Base-by-base conservation (phyloP, 1,140 invertebrate species). In the Bombus cullumanus region DNA sequence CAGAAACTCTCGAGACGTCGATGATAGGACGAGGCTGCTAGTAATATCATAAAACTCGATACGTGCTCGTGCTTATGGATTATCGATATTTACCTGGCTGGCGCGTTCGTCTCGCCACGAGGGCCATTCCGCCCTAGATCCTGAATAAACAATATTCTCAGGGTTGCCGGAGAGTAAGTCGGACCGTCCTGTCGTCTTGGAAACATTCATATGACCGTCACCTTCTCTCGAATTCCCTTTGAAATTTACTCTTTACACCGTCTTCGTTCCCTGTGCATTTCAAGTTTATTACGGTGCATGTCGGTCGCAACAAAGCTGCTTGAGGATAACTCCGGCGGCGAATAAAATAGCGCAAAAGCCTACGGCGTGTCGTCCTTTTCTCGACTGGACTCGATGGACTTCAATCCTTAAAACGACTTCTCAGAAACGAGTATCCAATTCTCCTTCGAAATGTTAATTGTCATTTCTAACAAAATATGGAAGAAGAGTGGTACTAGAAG, bases 201-300 rank as follows among this genome's bases (percentile, higher is more conserved):
- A 34, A 93, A 91, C 86, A 93, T 94, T 94, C 91, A 92, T 92
- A 90, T 62, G 81, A 86, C 88, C 75, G 81, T 81, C 86, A 88
- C 83, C 76, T 86, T 57, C 83, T 93, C 88, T 78, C 85, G 90
- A 86, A 93, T 94, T 95, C 91, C 89, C 93, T 94, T 95, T 94
- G 93, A 94, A 94, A 94, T 94, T 92, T 89, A 91, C 92, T 92
- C 91, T 94, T 92, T 92, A 91, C 90, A 86, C 84, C 82, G 84
- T 59, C 81, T 83, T 34, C 41, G 41, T 64, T n/a, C 28, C 12
- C 85, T 86, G 57, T 68, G 72, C 71, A 64, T 66, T 59, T 72
- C 47, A 74, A 83, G 71, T 90, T 90, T 90, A 90, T 90, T 88
- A 83, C 75, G 41, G 13, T 39, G 31, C 39, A 68, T 72, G 68